phyloP scores from a whole-genome alignment of 2,797 vertebrate genomes.

The Spinus pinus region DNA sequence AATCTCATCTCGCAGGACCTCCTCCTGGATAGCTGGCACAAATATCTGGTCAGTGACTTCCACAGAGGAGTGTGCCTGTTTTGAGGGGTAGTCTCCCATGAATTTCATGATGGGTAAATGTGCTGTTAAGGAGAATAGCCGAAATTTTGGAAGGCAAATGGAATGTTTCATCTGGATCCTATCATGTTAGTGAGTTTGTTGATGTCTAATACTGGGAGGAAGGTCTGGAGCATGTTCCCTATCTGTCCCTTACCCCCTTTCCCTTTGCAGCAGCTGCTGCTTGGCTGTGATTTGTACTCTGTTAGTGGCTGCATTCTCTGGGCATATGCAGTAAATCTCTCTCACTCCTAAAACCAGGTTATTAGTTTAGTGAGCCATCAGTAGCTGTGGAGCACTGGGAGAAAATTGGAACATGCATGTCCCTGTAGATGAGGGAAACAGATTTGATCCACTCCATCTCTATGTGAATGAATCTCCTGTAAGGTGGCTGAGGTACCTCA shows the following conservation, averaged over 20 bases:
- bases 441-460: background rate
- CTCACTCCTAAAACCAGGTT: background rate
- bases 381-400: background rate
- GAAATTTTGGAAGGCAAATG: background rate
- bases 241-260: background rate
- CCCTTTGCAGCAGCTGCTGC: background rate
- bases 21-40: slow-evolving; percentile 79
- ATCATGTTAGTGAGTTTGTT: background rate
- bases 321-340: background rate
- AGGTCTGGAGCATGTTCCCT: background rate
- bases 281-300: background rate
- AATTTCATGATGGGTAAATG: slow-evolving; percentile 90
- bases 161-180: background rate
- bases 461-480: background rate
- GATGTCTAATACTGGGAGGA: background rate
- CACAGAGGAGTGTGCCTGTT: slow-evolving; percentile 78
- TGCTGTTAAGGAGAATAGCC: slow-evolving; percentile 77
- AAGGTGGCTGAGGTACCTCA: background rate
- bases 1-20: slow-evolving; percentile 87
- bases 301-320: background rate
- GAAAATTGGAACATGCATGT: background rate
- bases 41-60: slow-evolving; percentile 96
- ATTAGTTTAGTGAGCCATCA: background rate
- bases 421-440: background rate
- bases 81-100: slow-evolving; percentile 96